These are phyloP conservation scores for Varroa destructor DNA, from an alignment of 1,140 invertebrate genomes.

Conservation along the genomic window DNA sequence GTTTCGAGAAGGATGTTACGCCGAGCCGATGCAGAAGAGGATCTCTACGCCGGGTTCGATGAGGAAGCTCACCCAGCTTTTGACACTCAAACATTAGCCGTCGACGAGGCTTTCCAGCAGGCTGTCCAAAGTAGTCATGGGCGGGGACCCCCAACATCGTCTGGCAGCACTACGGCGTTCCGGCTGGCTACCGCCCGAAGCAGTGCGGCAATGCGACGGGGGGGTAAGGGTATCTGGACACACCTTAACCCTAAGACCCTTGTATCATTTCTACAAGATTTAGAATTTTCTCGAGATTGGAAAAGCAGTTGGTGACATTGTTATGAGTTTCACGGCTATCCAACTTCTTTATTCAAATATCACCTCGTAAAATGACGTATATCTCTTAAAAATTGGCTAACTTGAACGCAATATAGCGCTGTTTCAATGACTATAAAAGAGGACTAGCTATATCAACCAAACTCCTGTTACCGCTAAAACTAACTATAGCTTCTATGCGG, in stretches of 20 bases:
- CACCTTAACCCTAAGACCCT: too few species aligned
- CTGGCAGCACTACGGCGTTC: slow-evolving; percentile 39
- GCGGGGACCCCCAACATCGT: slow-evolving; percentile 40
- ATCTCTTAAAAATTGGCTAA: too few species aligned
- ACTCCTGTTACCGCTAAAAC: too few species aligned
- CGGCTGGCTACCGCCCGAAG: slow-evolving; percentile 32
- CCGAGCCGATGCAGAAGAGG: slow-evolving; percentile 38
- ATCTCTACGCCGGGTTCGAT: slow-evolving; percentile 55
- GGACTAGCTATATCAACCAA: too few species aligned
- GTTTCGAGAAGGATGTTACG: not conserved
- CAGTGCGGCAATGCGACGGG: slow-evolving; percentile 29
- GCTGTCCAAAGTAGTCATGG: slow-evolving; percentile 50
- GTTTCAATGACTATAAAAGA: too few species aligned
- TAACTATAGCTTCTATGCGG: too few species aligned
- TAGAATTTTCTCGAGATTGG: slow-evolving; percentile 26
- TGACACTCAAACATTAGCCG: slow-evolving; percentile 50
- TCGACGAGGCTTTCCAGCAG: slow-evolving; percentile 53
- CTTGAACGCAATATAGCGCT: too few species aligned
- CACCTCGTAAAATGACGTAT: too few species aligned
- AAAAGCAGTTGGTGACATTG: not conserved
- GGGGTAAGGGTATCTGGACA: slow-evolving; percentile 28
- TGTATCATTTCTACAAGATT: slow-evolving; percentile 31
- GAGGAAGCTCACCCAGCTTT: slow-evolving; percentile 50
- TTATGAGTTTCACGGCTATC: too few species aligned
- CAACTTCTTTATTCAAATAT: too few species aligned